Evolutionary conservation across 2,797 vertebrate genomes (phyloP), one percentile per base, ranked within the genome.

Genomic region (Oceanodroma leucorhoa): DNA sequence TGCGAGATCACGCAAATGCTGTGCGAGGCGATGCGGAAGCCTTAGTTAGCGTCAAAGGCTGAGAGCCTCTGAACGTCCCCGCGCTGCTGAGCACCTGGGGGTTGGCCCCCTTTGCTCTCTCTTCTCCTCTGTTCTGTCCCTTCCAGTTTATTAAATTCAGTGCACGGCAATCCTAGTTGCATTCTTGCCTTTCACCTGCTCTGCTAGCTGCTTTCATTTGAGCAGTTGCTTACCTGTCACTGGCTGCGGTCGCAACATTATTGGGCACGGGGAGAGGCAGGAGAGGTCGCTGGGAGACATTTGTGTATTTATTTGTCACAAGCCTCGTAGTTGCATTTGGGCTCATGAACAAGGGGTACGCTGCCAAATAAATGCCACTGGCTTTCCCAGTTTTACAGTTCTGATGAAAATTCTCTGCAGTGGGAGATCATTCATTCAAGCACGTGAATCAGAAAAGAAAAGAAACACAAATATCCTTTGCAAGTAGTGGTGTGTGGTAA

Each of bases 381-480:
- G 30, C 64, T 87, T 78, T 60, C 73, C 90, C 60, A 38, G 27
- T 46, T 95, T 73, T 82, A 71, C 51, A 84, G 87, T 55, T 86
- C 89, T 80, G 79, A 83, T 90, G 70, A 90, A 88, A 84, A 88
- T 82, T 81, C 73, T 70, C 67, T 89, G 70, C 88, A 41, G 57
- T 40, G 71, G 64, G 85, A 51, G 48, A 78, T 60, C 57, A 12
- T 78, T 92, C 65, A 22, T 69, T 94, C 57, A n/a, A 82, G 45
- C n/a, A 26, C 55, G 41, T 61, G 64, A 90, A 93, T 91, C 91
- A 76, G 83, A 60, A 89, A 87, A 71, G 50, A 88, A 82, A 77
- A 89, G 77, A 90, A 93, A 92, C 70, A 87, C 71, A 90, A 95
- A 86, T 87, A 83, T 71, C 75, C 75, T 92, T 85, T 82, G 30